These are phyloP conservation scores for Ormyrus thymus DNA, from an alignment of 2,888 invertebrate species.

Conservation along the genomic window DNA sequence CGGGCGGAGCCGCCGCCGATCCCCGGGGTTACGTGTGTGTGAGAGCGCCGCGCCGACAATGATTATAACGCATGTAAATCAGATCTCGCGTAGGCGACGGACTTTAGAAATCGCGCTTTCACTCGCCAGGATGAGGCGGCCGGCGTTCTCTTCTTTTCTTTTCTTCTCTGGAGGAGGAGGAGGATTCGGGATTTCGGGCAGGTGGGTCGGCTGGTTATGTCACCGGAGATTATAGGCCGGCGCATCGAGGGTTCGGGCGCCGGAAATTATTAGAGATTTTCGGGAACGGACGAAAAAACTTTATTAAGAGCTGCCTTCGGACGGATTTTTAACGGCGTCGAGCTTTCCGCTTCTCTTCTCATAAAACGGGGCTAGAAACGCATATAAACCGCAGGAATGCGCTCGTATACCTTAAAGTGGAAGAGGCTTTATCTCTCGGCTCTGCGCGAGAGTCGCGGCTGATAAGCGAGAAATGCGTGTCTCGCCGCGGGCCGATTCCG, in stretches of 20 bases:
- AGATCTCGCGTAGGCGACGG: background rate
- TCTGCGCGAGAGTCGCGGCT: conserved; percentile 47
- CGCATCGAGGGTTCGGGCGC: conserved; percentile 7
- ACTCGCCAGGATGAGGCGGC: conserved; percentile 36
- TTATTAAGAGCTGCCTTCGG: too few relatives aligned
- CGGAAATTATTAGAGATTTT: background rate
- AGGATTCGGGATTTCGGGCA: background rate
- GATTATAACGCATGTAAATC: conserved; percentile 39
- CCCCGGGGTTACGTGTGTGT: background rate
- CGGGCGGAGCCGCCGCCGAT: background rate
- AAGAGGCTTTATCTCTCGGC: conserved; percentile 14
- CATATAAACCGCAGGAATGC: background rate
- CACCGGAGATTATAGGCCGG: background rate
- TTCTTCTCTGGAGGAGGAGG: too few relatives aligned
- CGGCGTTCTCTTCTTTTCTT: too few relatives aligned
- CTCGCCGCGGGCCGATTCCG: conserved; percentile 56
- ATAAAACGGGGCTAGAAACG: background rate
- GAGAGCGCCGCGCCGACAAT: background rate
- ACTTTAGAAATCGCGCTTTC: conserved; percentile 41
- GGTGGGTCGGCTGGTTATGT: background rate
- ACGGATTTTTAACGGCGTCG: too few relatives aligned
- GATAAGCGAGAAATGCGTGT: conserved; percentile 64
- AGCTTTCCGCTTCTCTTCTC: too few relatives aligned
- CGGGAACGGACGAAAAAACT: too few relatives aligned
- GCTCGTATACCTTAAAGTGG: too few relatives aligned